A percentile compares a stretch with the other conserved stretches of the same genome.
Conservation (phyloP, 2,888 invertebrate species). For the Linhomoeus sp. region DNA sequence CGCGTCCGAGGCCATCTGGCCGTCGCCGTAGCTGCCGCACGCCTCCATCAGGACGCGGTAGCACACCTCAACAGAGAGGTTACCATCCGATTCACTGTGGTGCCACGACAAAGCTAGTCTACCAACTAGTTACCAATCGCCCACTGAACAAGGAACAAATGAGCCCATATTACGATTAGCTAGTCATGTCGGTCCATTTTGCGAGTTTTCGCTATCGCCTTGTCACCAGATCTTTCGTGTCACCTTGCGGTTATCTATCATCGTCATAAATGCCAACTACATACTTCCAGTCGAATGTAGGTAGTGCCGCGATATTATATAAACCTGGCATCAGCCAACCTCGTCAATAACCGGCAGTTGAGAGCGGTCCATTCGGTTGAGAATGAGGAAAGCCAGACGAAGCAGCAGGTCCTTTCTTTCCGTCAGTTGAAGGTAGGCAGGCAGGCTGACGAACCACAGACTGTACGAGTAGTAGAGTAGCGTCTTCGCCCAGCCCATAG, state of each 20-base stretch:
- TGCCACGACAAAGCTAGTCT: too few relatives aligned
- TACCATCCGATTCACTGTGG: too few relatives aligned
- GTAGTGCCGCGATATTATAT: too few relatives aligned
- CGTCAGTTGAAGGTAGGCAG: slow-evolving; percentile 45
- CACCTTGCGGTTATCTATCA: too few relatives aligned
- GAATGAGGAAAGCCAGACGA: slow-evolving; percentile 40
- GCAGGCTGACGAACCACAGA: slow-evolving; percentile 84
- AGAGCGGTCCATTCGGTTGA: slow-evolving; percentile 65
- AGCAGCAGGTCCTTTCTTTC: slow-evolving; percentile 48
- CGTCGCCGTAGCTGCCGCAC: slow-evolving; percentile 71
- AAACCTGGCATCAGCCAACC: slow-evolving; percentile 12
- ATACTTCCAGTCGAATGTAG: too few relatives aligned
- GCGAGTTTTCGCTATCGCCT: too few relatives aligned
- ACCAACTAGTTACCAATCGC: too few relatives aligned
- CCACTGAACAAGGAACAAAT: too few relatives aligned
- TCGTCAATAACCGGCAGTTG: slow-evolving; percentile 39
- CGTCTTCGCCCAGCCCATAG: slow-evolving; percentile 20
- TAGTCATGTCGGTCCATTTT: too few relatives aligned
- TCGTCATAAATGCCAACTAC: too few relatives aligned
- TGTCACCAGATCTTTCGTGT: too few relatives aligned
- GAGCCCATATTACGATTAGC: too few relatives aligned
- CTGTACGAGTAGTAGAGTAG: slow-evolving; percentile 39
- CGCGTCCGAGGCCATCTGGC: slow-evolving; percentile 49
- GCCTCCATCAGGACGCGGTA: slow-evolving; percentile 96
- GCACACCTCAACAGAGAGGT: slow-evolving; percentile 43